These are phyloP conservation scores for Lamellibrachia columna DNA, from an alignment of 2,888 invertebrate species.

Conservation along the genomic window DNA sequence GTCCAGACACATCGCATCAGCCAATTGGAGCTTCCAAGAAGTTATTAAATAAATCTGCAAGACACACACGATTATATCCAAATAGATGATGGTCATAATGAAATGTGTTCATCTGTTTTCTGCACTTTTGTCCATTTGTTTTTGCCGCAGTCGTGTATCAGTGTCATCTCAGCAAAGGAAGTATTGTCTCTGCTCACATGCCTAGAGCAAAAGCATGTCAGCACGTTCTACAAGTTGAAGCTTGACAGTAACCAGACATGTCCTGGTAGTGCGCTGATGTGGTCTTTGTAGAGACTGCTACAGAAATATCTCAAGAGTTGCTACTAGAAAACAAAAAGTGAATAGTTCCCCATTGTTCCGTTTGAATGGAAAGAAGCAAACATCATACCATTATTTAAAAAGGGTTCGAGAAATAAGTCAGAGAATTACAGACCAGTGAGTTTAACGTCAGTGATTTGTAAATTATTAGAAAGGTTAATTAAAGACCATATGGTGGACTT, in stretches of 20 bases:
- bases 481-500: no score
- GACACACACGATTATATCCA: not conserved
- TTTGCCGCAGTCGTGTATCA: not conserved
- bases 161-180: not conserved
- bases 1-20: not conserved
- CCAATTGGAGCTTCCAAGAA: not conserved
- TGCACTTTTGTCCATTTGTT: not conserved
- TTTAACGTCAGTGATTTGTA: no score
- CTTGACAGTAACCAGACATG: not conserved
- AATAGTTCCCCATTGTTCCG: no score
- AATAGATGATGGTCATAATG: not conserved
- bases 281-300: not conserved
- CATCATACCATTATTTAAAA: no score
- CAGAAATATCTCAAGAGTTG: not conserved
- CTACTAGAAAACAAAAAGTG: not conserved
- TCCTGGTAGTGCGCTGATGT: not conserved
- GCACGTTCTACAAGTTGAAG: not conserved
- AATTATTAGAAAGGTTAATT: no score
- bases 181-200: not conserved
- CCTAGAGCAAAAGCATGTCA: not conserved
- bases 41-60: not conserved
- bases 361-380: no score
- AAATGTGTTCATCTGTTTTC: not conserved
- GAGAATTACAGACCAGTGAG: no score
- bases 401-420: no score